Conservation (phyloP, 2,888 invertebrate species). For the Cepaea hortensis region DNA sequence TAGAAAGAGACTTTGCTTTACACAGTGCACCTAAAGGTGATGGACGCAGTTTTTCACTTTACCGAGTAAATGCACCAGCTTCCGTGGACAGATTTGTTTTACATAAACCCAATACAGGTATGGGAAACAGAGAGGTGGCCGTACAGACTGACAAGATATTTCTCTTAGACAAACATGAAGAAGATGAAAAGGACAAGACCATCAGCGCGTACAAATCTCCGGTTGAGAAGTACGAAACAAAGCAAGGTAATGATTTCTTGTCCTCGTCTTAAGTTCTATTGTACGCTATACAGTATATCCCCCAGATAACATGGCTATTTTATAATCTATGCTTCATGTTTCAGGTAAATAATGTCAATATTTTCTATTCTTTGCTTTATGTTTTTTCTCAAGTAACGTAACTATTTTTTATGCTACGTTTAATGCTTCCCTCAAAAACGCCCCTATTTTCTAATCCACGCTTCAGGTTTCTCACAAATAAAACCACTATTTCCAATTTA, state of each 20-base stretch:
- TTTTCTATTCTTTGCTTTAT: too few species aligned
- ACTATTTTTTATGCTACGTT: too few species aligned
- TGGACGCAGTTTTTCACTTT: background rate
- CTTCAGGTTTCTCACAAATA: too few species aligned
- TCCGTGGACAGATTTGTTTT: background rate
- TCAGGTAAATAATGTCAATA: too few species aligned
- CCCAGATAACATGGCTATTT: too few species aligned
- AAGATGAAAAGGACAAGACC: background rate
- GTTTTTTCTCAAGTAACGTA: too few species aligned
- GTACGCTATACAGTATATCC: too few species aligned
- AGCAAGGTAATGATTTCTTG: slow-evolving; percentile 13
- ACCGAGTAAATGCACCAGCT: background rate
- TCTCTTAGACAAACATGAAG: background rate
- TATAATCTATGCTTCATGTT: too few species aligned
- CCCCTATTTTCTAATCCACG: too few species aligned
- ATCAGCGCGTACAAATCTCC: slow-evolving; percentile 23
- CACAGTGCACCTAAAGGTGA: background rate
- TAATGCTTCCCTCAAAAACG: too few species aligned
- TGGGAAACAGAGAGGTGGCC: background rate
- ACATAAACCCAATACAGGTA: background rate
- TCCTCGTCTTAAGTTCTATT: too few species aligned
- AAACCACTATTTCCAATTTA: too few species aligned
- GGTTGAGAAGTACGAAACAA: slow-evolving; percentile 28
- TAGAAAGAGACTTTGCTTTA: background rate
- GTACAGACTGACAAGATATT: background rate